Evolutionary conservation across 2,888 invertebrate genomes (phyloP), one percentile per base, ranked within the genome.

Genomic region (Meiosimyza decipiens): DNA sequence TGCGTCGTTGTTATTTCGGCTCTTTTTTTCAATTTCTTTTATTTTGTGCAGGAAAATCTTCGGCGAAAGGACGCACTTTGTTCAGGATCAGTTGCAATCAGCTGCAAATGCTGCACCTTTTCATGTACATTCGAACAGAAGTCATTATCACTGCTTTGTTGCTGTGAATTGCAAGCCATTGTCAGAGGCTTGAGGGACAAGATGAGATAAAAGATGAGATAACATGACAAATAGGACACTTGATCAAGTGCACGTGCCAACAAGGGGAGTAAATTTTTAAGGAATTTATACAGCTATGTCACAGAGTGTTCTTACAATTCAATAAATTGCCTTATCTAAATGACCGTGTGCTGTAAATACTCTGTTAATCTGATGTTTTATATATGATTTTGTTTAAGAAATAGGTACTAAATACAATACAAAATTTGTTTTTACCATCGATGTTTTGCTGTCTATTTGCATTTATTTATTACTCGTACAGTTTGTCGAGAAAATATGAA

Each of bases 61-160:
- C 60, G 50, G 59, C 59, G 59, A 51, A 15, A 22, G 33, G 16
- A 15, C 15, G 50, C 5, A 9, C 50, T 13, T 13, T 11, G 13
- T 63, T 62, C n/a, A 62, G 33, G n/a, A 28, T 22, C 50, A 2
- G n/a, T 15, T 6, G n/a, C 50, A 13, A 62, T 70, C 70, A 70
- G 63, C 70, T 70, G 70, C 70, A 63, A 59, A 40, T 54, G 63
- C 28, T 63, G 62, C 62, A 63, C 70, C 70, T 70, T 70, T 16
- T 22, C 54, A 54, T 15, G 54, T 49, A 15, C 18, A 40, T 40
- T 47, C 55, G 49, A 47, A 57, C 49, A 22, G 55, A 55, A 5
- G 15, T 15, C 67, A 6, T 9, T 47, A 22, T n/a, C 15, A 16
- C 57, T 57, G 40, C 18, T 13, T 63, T 40, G 18, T 12, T 47